A percentile compares a stretch with the other conserved stretches of the same genome.
These are phyloP conservation scores for Pomacea canaliculata DNA, from an alignment of 2,888 invertebrate genomes.

Conservation along the genomic window DNA sequence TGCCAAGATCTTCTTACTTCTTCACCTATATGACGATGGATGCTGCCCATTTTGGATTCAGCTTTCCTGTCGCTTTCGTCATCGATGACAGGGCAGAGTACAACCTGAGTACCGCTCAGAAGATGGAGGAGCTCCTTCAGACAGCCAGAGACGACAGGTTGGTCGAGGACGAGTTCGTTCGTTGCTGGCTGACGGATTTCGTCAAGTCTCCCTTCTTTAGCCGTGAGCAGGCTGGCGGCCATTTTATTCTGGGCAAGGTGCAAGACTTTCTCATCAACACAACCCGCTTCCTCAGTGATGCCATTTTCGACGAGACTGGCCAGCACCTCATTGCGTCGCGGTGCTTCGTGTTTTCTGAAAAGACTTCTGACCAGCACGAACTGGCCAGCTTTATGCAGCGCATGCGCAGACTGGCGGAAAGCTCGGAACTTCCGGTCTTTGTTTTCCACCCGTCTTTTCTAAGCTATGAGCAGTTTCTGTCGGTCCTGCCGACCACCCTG, in stretches of 20 bases:
- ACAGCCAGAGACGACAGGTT: conserved; percentile 8
- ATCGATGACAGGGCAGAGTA: not conserved
- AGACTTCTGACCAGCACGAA: conserved; percentile 80
- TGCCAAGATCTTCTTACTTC: conserved; percentile 49
- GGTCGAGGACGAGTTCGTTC: conserved; percentile 18
- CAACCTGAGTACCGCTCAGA: not conserved
- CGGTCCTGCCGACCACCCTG: conserved; percentile 53
- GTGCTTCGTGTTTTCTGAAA: conserved; percentile 31
- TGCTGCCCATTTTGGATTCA: conserved; percentile 24
- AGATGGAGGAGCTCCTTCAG: conserved; percentile 8
- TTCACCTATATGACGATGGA: conserved; percentile 34
- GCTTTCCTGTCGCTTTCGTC: conserved; percentile 14
- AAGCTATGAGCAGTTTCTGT: conserved; percentile 57
- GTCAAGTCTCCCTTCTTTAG: conserved; percentile 7
- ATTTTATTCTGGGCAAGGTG: conserved; percentile 13
- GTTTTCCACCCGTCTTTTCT: conserved; percentile 53
- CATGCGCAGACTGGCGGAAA: conserved; percentile 47
- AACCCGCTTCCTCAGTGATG: conserved; percentile 30
- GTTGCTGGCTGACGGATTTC: conserved; percentile 32
- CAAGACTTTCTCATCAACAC: conserved; percentile 18
- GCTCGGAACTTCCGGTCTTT: conserved; percentile 42
- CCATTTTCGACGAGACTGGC: conserved; percentile 33
- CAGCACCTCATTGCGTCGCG: conserved; percentile 80
- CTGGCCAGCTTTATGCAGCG: conserved; percentile 50
- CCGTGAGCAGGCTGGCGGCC: conserved; percentile 13